These are phyloP conservation scores for Heliconius ethilla DNA, from an alignment of 2,888 invertebrate species.

Conservation along the genomic window DNA sequence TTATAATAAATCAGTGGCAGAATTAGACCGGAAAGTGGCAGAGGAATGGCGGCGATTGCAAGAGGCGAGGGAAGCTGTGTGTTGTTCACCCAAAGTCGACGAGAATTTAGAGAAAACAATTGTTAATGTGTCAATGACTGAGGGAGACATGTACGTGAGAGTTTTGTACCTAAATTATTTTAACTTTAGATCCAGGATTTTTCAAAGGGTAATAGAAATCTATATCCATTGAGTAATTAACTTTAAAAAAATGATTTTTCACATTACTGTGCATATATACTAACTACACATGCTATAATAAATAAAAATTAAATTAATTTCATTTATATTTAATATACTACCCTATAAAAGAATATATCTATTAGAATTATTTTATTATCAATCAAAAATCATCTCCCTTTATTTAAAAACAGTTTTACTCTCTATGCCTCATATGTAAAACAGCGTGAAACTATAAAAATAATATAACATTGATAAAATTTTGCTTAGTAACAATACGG, in stretches of 20 bases:
- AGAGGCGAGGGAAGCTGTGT: slow-evolving; percentile 70
- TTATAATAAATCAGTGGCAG: too few species aligned
- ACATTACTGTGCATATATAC: too few species aligned
- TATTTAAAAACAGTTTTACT: too few species aligned
- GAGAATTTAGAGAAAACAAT: neutral
- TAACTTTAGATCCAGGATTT: neutral
- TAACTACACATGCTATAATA: too few species aligned
- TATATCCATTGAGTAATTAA: too few species aligned
- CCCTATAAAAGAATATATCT: too few species aligned
- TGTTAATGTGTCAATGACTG: slow-evolving; percentile 34
- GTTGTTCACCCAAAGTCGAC: slow-evolving; percentile 45
- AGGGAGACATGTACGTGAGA: slow-evolving; percentile 48
- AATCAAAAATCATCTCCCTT: too few species aligned
- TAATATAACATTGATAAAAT: neutral
- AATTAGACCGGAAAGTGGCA: slow-evolving; percentile 70
- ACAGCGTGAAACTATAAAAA: neutral
- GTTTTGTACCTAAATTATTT: neutral
- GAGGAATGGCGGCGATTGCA: slow-evolving; percentile 67
- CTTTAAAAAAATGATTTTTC: too few species aligned
- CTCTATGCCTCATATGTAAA: too few species aligned
- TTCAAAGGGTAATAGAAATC: neutral
- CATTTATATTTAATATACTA: too few species aligned
- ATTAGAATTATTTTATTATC: too few species aligned
- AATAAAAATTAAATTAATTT: too few species aligned
- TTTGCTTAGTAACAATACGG: slow-evolving; percentile 51